Evolutionary conservation across 2,113 vertebrate genomes (phyloP).

Genomic region (Dolichallabes microphthalmus): DNA sequence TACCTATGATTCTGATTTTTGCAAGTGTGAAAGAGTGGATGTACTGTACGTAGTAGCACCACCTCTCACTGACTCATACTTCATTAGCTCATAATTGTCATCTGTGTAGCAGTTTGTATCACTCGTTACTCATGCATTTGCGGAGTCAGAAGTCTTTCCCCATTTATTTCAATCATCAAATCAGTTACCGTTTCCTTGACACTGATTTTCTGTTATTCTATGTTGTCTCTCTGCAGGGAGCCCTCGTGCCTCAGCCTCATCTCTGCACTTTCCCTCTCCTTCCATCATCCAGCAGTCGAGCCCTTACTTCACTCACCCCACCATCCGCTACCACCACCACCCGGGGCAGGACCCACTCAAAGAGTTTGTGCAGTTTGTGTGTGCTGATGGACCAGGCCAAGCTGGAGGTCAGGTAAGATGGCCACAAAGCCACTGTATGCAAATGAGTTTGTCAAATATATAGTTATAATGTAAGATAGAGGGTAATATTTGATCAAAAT

Average conservation of each 20-base stretch:
- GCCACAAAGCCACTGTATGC: not conserved
- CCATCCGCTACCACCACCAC: conserved; percentile 95
- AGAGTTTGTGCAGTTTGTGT: conserved; percentile 96
- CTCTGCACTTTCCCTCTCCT: conserved; percentile 94
- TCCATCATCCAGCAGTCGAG: conserved; percentile 98
- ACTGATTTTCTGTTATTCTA: conserved; percentile 24
- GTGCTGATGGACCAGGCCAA: conserved; percentile 90
- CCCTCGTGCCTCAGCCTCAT: conserved; percentile 89
- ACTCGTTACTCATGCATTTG: not conserved
- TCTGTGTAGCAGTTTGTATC: conserved; percentile 13
- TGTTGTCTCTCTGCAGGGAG: conserved; percentile 75
- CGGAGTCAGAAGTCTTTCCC: not conserved
- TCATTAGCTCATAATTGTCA: not conserved
- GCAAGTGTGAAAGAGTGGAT: not conserved
- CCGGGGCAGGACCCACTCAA: conserved; percentile 91
- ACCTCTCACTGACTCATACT: not conserved
- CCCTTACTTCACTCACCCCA: conserved; percentile 95
- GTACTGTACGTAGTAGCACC: conserved; percentile 1
- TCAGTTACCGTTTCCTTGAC: not conserved
- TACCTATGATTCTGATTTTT: not conserved
- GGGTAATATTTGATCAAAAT: not conserved
- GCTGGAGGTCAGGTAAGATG: conserved; percentile 85
- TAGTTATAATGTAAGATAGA: no score
- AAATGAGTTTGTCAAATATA: not conserved
- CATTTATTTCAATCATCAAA: not conserved